Evolutionary conservation across 2,797 vertebrate genomes (phyloP), one percentile per base, ranked within the genome.

Genomic region (Borostomias antarcticus): DNA sequence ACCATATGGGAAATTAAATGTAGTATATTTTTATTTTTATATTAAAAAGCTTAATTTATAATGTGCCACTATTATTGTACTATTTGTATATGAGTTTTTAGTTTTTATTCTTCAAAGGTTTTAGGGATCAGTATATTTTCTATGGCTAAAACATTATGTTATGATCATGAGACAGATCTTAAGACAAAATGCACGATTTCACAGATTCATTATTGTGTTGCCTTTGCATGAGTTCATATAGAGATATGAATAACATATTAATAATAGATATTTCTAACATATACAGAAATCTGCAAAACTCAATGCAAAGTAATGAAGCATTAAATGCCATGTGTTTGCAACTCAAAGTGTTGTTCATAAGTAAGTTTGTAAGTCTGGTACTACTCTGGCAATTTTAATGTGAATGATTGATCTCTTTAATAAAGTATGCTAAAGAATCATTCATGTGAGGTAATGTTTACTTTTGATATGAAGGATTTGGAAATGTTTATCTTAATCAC

Each of bases 31-130:
- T 58, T 79, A 73, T 84, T 87, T 88, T 83, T 85, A 43, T 88
- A 82, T 60, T 61, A 40, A 71, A 19, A 62, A 69, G 21, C 1
- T 70, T 88, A 69, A 87, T 85, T 88, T 86, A 87, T 89, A 83
- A 6, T 64, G 33, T 73, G 65, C 59, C 30, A 45, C 21, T 50
- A 28, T 65, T 65, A 70, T 72, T 67, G 58, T 58, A 10, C 23
- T 51, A 8, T 80, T 62, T 87, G 69, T 80, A 75, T 62, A 64
- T 78, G n/a, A 68, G 48, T 66, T 68, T 32, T 37, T 32, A 59
- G 33, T 86, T 78, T 81, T 72, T 51, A 80, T 57, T 5, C 61
- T 69, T 51, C 64, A 23, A 40, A 54, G 59, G 66, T 56, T 47
- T 64, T 58, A 25, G 5, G 61, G 57, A 72, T 72, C 0, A 43